Conservation (phyloP, 2,888 invertebrate species). For the Parascotia fuliginaria region DNA sequence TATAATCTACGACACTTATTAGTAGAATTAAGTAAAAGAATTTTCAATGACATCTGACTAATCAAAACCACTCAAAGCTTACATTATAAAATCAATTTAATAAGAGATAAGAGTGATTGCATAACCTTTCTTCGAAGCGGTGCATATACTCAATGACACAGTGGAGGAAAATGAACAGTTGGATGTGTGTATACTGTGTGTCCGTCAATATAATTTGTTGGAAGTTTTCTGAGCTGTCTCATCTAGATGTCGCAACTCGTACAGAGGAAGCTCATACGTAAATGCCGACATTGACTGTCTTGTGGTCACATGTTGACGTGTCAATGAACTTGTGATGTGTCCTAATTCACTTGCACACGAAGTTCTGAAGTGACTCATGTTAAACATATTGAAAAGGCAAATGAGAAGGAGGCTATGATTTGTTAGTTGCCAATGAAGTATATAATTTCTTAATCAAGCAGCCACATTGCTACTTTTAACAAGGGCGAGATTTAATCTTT, state of each 20-base stretch:
- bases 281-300: constrained; percentile 62
- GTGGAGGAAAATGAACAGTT: constrained; percentile 11
- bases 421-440: background rate
- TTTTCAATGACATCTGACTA: constrained; percentile 42
- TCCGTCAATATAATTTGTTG: background rate
- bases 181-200: constrained; percentile 8
- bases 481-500: too few relatives aligned
- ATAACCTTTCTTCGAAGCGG: constrained; percentile 47
- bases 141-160: constrained; percentile 11
- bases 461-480: too few relatives aligned
- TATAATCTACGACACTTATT: constrained; percentile 41
- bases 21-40: constrained; percentile 43
- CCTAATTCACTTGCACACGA: constrained; percentile 61
- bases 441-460: too few relatives aligned
- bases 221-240: constrained; percentile 30
- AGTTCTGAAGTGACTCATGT: constrained; percentile 47
- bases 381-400: constrained; percentile 7
- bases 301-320: constrained; percentile 64
- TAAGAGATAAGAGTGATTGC: constrained; percentile 53
- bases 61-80: constrained; percentile 52
- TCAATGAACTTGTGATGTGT: constrained; percentile 69
- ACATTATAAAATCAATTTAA: constrained; percentile 53
- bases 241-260: constrained; percentile 35
- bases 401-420: background rate
- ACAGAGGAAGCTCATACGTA: constrained; percentile 45